A percentile compares a stretch with the other conserved stretches of the same genome.
phyloP scores from a whole-genome alignment of 2,888 invertebrate genomes.

The Cyclophora albipunctata region DNA sequence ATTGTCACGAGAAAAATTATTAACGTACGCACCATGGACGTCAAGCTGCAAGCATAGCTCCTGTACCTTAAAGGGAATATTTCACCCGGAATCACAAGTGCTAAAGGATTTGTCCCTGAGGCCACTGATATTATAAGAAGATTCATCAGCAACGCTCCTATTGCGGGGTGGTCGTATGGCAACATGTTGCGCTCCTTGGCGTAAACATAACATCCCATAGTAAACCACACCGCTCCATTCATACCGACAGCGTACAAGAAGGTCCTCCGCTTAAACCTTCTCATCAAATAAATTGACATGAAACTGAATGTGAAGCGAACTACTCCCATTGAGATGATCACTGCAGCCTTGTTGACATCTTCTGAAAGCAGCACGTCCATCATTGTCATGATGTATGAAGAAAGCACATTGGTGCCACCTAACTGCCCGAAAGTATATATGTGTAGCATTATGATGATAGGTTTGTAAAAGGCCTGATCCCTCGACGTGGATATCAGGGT shows the following conservation, averaged over 20 bases:
- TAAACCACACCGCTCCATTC: slow-evolving; percentile 37
- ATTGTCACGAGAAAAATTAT: slow-evolving; percentile 27
- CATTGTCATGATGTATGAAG: slow-evolving; percentile 78
- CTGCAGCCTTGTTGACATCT: slow-evolving; percentile 72
- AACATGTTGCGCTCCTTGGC: slow-evolving; percentile 29
- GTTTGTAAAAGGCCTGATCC: slow-evolving; percentile 65
- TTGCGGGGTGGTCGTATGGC: slow-evolving; percentile 32
- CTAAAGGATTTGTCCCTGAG: slow-evolving; percentile 75
- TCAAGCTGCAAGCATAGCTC: slow-evolving; percentile 71
- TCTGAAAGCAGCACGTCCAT: slow-evolving; percentile 71
- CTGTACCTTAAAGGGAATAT: slow-evolving; percentile 77
- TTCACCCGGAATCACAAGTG: slow-evolving; percentile 82
- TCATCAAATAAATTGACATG: slow-evolving; percentile 74
- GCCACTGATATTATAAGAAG: slow-evolving; percentile 69
- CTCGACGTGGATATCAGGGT: slow-evolving; percentile 20
- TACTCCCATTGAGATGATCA: slow-evolving; percentile 77
- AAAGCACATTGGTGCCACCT: slow-evolving; percentile 78
- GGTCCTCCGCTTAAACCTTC: slow-evolving; percentile 61
- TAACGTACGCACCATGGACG: slow-evolving; percentile 26
- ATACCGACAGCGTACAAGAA: slow-evolving; percentile 41
- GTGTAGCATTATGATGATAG: slow-evolving; percentile 72
- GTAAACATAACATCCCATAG: slow-evolving; percentile 40
- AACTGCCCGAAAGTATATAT: slow-evolving; percentile 78
- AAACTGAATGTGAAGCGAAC: slow-evolving; percentile 75
- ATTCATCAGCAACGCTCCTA: slow-evolving; percentile 43